Evolutionary conservation across 2,888 invertebrate genomes (phyloP).

Genomic region (Aphodius granarius): DNA sequence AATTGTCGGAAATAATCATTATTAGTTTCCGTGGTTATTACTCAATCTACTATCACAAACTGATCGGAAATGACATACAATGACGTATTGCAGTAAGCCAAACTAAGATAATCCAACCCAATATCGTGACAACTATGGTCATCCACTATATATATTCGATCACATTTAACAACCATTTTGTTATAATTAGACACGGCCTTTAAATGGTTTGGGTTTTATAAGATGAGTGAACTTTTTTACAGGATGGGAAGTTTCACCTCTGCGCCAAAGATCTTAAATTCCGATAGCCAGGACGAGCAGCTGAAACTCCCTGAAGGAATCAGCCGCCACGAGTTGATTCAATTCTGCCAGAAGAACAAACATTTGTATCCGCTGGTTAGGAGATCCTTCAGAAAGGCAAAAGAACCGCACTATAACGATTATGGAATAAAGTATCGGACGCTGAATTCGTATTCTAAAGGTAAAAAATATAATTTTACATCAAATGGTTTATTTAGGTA

Average conservation of each 20-base stretch:
- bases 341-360: conserved; percentile 58
- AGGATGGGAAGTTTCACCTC: conserved; percentile 75
- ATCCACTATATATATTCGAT: no score
- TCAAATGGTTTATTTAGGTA: no score
- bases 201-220: neutral
- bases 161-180: no score
- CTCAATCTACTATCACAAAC: neutral
- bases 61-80: neutral
- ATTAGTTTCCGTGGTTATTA: neutral
- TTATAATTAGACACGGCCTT: neutral
- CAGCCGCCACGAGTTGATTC: conserved; percentile 57
- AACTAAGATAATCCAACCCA: neutral
- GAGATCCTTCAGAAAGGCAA: conserved; percentile 45
- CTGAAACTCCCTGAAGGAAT: conserved; percentile 55
- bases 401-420: conserved; percentile 32
- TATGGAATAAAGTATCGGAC: conserved; percentile 49
- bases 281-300: conserved; percentile 64
- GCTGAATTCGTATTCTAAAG: conserved; percentile 56
- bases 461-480: no score
- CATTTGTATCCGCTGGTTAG: conserved; percentile 55
- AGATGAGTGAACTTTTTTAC: neutral
- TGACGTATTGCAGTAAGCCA: neutral
- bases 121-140: no score
- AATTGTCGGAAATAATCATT: no score
- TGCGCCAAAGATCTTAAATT: conserved; percentile 65